Percentiles rank a stretch among this genome's conserved stretches.
Evolutionary conservation across 1,140 invertebrate species (phyloP).

Genomic region (Oryzaephilus surinamensis): DNA sequence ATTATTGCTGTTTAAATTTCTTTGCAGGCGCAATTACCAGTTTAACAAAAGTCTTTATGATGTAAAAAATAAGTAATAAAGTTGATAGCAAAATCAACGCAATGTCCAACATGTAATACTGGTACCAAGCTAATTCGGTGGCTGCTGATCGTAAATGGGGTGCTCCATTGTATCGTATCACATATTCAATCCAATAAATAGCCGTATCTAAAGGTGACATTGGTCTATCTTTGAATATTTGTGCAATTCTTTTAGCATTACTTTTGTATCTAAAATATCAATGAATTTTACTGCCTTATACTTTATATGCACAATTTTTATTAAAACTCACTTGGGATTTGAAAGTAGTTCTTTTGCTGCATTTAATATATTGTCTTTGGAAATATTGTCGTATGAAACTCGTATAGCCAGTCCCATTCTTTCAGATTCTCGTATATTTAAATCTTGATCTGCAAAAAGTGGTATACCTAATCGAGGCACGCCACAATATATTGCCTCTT

Average conservation of each 20-base stretch:
- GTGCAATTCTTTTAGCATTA: conserved; percentile 41
- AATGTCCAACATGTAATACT: conserved; percentile 21
- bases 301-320: neutral
- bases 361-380: conserved; percentile 23
- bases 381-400: conserved; percentile 30
- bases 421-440: conserved; percentile 36
- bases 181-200: conserved; percentile 38
- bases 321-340: conserved; percentile 24
- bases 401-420: conserved; percentile 31
- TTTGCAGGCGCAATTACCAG: no score
- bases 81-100: conserved; percentile 3
- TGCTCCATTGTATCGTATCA: conserved; percentile 35
- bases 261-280: conserved; percentile 20
- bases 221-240: conserved; percentile 51
- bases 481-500: conserved; percentile 43
- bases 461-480: conserved; percentile 45
- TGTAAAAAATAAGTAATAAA: no score
- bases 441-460: conserved; percentile 43
- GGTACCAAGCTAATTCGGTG: conserved; percentile 28
- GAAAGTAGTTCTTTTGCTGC: conserved; percentile 28
- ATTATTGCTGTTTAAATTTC: no score
- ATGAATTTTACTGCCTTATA: neutral
- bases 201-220: conserved; percentile 46
- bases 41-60: no score
- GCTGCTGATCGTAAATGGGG: conserved; percentile 38